Conservation (phyloP, 2,888 invertebrate species). For the Macrophya alboannulata region DNA sequence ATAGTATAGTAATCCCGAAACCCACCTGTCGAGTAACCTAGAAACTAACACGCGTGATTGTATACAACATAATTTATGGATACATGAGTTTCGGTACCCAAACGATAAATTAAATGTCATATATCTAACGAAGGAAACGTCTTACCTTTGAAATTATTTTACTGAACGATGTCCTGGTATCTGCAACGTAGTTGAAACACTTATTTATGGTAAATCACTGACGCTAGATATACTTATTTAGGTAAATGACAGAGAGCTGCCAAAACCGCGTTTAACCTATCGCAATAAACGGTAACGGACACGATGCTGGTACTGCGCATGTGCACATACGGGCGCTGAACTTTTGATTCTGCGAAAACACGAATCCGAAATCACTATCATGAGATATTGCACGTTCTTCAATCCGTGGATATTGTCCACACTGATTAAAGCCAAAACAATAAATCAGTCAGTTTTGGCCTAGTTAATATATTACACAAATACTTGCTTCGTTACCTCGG, state of each 20-base stretch:
- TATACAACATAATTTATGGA: background rate
- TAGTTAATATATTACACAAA: background rate
- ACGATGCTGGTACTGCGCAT: constrained; percentile 8
- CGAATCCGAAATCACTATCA: background rate
- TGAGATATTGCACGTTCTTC: background rate
- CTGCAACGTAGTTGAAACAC: background rate
- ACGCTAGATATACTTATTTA: background rate
- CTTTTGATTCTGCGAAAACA: constrained; percentile 14
- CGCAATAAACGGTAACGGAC: background rate
- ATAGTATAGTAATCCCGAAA: background rate
- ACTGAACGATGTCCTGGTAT: background rate
- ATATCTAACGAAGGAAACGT: background rate
- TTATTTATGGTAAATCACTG: constrained; percentile 16
- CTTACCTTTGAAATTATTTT: constrained; percentile 24
- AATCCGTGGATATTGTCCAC: background rate
- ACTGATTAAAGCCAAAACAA: background rate
- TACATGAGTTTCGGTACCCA: background rate
- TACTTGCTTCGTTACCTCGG: background rate
- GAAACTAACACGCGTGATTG: constrained; percentile 23
- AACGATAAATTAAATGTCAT: background rate
- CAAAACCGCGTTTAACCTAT: constrained; percentile 6
- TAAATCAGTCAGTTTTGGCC: background rate
- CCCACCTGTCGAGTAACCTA: constrained; percentile 37
- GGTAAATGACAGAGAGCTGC: background rate
- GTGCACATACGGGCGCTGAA: background rate